Conservation (phyloP, 2,113 vertebrate genomes). For the Tretioscincus oriximinensis region DNA sequence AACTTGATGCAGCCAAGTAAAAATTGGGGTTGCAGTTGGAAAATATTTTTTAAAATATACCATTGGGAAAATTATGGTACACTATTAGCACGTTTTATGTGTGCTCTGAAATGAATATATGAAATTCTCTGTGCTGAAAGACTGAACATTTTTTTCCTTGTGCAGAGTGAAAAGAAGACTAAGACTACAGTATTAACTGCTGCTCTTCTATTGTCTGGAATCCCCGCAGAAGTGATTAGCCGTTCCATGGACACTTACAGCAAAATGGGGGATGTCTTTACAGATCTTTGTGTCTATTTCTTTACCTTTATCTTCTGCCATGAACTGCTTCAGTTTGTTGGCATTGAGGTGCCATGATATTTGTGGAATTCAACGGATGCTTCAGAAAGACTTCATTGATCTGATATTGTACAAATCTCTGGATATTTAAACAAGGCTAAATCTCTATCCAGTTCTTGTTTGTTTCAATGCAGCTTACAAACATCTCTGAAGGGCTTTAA, state of each 20-base stretch:
- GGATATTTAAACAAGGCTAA: conserved; percentile 55
- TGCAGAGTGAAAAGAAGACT: conserved; percentile 88
- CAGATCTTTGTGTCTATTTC: conserved; percentile 96
- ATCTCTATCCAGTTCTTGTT: conserved; percentile 41
- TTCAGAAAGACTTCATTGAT: conserved; percentile 49
- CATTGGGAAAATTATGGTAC: too few relatives aligned
- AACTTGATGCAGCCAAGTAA: too few relatives aligned
- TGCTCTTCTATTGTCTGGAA: conserved; percentile 91
- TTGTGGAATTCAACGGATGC: conserved; percentile 33
- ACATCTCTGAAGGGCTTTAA: conserved; percentile 40
- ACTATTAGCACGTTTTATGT: neutral
- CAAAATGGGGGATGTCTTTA: conserved; percentile 97
- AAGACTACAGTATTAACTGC: conserved; percentile 92
- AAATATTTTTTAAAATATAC: too few relatives aligned
- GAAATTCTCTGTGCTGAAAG: neutral
- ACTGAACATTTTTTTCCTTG: neutral
- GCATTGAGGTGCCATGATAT: conserved; percentile 79
- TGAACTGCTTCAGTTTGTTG: conserved; percentile 81
- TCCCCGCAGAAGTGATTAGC: conserved; percentile 94
- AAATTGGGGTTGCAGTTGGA: too few relatives aligned
- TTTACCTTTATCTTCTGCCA: conserved; percentile 94
- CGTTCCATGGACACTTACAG: conserved; percentile 97
- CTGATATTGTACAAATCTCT: conserved; percentile 40
- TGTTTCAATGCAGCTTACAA: conserved; percentile 43
- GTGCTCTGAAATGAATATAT: neutral